Percentiles rank a stretch among this genome's conserved stretches.
Evolutionary conservation across 2,888 invertebrate species (phyloP).

Genomic region (Julus scandinavius): DNA sequence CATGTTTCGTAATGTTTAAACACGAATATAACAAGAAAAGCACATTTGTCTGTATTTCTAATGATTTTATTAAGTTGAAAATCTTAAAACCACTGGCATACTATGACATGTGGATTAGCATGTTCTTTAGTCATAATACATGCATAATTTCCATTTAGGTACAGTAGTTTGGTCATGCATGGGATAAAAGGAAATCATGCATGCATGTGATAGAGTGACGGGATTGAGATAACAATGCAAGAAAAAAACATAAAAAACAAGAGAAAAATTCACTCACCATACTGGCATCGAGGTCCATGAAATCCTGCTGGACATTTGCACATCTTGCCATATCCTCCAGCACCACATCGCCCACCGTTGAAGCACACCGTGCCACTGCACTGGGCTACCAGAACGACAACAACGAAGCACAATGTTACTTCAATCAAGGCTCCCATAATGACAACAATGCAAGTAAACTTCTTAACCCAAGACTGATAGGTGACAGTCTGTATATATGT

Average conservation of each 20-base stretch:
- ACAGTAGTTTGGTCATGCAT: no score
- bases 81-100: no score
- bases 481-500: background rate
- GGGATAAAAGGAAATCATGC: no score
- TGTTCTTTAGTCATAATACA: no score
- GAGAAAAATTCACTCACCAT: constrained; percentile 64
- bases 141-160: no score
- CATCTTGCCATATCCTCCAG: constrained; percentile 63
- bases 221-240: background rate
- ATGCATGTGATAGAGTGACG: no score
- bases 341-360: constrained; percentile 67
- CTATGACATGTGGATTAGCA: no score
- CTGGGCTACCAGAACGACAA: constrained; percentile 63
- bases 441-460: background rate
- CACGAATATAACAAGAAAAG: no score
- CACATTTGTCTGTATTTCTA: no score
- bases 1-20: no score
- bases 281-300: constrained; percentile 68
- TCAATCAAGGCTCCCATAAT: background rate
- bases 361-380: constrained; percentile 67
- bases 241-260: background rate
- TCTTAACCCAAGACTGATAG: background rate
- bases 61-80: no score
- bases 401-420: constrained; percentile 18
- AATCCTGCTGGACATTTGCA: constrained; percentile 67